Evolutionary conservation across 2,888 invertebrate genomes (phyloP), one percentile per base, ranked within the genome.

Genomic region (Tenthredo notha): DNA sequence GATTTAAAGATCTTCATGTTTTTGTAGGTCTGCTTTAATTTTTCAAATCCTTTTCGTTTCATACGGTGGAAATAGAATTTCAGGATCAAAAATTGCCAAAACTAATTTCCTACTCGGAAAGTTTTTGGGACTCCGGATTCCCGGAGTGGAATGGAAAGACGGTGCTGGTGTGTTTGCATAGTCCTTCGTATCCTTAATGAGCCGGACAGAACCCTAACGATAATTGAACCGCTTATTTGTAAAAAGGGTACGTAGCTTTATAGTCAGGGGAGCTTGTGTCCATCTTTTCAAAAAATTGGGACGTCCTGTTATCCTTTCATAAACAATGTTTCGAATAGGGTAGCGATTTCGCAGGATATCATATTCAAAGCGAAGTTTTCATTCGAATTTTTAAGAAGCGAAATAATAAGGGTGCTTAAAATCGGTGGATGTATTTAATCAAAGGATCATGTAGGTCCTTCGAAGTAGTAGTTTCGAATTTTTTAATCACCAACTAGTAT

Each of bases 161-260:
- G 29, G 29, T n/a, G n/a, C 50, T 10, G 50, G 77, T 9, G 61
- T 80, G 78, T 80, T 80, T 80, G 61, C 78, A 80, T 58, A 80
- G 78, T 80, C 61, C 78, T 80, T 80, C 37, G 58, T 80, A 61
- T 80, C 78, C 78, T 25, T 80, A 80, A 80, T 40, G 78, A 80
- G 78, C 78, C 58, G 40, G 75, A 77, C 75, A 18, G 54, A 77
- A 61, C 78, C 78, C 61, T 37, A 40, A 40, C 61, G 78, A 80
- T 80, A 80, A 80, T 80, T 80, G 78, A 80, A 61, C 78, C 78
- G 58, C 61, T 61, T 80, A 80, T 80, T 80, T 80, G 58, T 18
- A 80, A 80, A 80, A 80, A 80, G 78, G 78, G 78, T 80, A 80
- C 78, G 37, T 61, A 61, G 78, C 37, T 61, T 58, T 40, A 37